Percentiles rank a stretch among this genome's conserved stretches.
Evolutionary conservation across 2,113 vertebrate genomes (phyloP).

Genomic region (Phoxinus phoxinus): DNA sequence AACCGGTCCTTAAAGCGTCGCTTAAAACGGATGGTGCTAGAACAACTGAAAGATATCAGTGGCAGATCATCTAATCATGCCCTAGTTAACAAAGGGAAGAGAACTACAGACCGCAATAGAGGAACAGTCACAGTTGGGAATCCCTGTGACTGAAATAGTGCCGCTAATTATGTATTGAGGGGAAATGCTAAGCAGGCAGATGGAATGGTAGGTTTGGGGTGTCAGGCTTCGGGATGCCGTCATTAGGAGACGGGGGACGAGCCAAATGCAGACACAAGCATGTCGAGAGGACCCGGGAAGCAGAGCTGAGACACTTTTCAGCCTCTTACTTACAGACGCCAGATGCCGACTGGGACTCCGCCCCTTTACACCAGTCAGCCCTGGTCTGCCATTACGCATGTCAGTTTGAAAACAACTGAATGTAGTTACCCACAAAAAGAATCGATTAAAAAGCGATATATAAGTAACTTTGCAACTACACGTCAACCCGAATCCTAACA

Average conservation of each 20-base stretch:
- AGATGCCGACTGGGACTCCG: conserved; percentile 14
- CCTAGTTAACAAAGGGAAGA: conserved; percentile 64
- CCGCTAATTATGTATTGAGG: conserved; percentile 74
- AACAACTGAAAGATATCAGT: conserved; percentile 2
- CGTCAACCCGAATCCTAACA: too few relatives aligned
- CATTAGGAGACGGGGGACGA: conserved; percentile 36
- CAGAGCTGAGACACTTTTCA: conserved; percentile 43
- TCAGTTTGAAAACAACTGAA: background rate
- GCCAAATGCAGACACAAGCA: conserved; percentile 52
- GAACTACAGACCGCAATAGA: conserved; percentile 54
- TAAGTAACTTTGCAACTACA: too few relatives aligned
- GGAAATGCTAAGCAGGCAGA: conserved; percentile 68
- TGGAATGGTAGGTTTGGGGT: conserved; percentile 60
- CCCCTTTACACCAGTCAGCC: background rate
- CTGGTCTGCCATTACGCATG: background rate
- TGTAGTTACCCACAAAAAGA: background rate
- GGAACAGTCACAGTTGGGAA: conserved; percentile 59
- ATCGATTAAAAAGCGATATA: too few relatives aligned
- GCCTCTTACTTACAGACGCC: conserved; percentile 58
- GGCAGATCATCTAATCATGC: conserved; percentile 46
- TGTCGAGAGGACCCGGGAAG: conserved; percentile 34
- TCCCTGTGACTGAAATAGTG: conserved; percentile 72
- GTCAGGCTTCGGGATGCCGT: conserved; percentile 63
- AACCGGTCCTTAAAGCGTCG: background rate
- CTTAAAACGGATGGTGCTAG: background rate